These are phyloP conservation scores for Nipponia nippon DNA, from an alignment of 2,113 vertebrate species.

Conservation along the genomic window DNA sequence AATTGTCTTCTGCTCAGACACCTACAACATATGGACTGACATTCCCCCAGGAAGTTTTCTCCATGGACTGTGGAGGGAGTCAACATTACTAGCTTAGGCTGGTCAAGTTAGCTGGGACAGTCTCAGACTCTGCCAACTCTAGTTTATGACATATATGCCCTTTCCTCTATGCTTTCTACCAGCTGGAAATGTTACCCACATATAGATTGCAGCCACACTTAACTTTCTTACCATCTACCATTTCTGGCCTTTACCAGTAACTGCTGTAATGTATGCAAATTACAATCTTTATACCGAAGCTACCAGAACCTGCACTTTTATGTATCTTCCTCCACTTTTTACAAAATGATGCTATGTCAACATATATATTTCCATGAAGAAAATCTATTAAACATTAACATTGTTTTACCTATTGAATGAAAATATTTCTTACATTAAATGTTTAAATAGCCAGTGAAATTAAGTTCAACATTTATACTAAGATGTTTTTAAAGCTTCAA, in stretches of 20 bases:
- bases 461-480: conserved; percentile 54
- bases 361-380: neutral
- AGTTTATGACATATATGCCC: neutral
- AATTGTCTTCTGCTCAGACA: neutral
- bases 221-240: neutral
- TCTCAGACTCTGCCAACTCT: neutral
- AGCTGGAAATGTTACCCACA: neutral
- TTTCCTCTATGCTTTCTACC: neutral
- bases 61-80: neutral
- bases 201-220: rapidly evolving
- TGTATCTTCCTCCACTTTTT: neutral
- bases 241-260: neutral
- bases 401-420: neutral
- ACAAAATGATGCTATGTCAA: conserved; percentile 5
- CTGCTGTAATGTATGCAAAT: neutral
- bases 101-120: neutral
- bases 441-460: conserved; percentile 66
- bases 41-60: neutral
- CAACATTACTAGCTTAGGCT: neutral
- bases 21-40: neutral
- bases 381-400: conserved; percentile 58
- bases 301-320: neutral
- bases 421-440: conserved; percentile 59
- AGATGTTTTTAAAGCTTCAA: conserved; percentile 70
- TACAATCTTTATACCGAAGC: neutral